Evolutionary conservation across 2,113 vertebrate genomes (phyloP).

Genomic region (Catharus minimus): DNA sequence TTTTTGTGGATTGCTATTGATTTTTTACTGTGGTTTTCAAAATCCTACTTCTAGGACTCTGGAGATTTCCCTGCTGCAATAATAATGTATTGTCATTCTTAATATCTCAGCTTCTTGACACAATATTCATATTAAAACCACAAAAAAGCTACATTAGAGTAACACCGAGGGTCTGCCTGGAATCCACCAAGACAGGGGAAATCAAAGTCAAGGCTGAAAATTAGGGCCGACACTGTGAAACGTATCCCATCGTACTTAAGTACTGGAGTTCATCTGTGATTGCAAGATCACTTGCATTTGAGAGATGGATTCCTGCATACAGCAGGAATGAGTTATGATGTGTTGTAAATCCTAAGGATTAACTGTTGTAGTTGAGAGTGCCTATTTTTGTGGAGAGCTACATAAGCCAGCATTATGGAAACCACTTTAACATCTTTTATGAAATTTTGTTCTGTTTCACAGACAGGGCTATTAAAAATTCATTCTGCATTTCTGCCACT

Average conservation of each 20-base stretch:
- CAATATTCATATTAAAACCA: conserved; percentile 78
- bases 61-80: conserved; percentile 77
- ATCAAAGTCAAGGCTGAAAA: conserved; percentile 61
- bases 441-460: conserved; percentile 44
- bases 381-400: conserved; percentile 28
- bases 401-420: conserved; percentile 3
- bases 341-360: conserved; percentile 30
- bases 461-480: conserved; percentile 30
- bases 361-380: not conserved
- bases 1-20: conserved; percentile 84
- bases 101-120: conserved; percentile 83
- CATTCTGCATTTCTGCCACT: conserved; percentile 19
- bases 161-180: conserved; percentile 17
- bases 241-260: conserved; percentile 40
- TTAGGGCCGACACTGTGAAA: conserved; percentile 54
- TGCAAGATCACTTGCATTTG: conserved; percentile 13
- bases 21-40: conserved; percentile 81
- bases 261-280: conserved; percentile 27
- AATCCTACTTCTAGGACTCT: conserved; percentile 77
- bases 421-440: conserved; percentile 29
- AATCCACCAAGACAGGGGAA: conserved; percentile 26
- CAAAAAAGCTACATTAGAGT: conserved; percentile 60
- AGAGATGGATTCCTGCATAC: not conserved
- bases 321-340: conserved; percentile 27
- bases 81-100: conserved; percentile 87